Base-by-base conservation (phyloP, 2,888 invertebrate genomes). In the Cryptus armator region DNA sequence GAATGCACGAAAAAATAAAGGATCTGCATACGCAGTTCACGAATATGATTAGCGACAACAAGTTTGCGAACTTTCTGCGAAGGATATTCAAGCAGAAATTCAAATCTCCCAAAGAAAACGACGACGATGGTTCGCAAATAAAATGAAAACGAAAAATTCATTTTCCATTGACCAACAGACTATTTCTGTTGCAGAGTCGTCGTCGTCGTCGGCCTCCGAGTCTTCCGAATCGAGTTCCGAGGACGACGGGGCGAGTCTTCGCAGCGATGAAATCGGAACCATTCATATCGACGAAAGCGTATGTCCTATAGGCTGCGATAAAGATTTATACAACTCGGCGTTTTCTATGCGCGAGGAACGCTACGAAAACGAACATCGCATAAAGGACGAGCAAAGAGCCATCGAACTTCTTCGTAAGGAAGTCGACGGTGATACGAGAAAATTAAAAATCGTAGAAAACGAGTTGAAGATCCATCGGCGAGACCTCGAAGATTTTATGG, bases 21-120 rank as follows among this genome's bases (percentile, higher is more conserved):
- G 93, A 93, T 2, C 91, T 96, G 12, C 95, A 95, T 70, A 90
- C 94, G 0, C 94, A 95, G 72, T 97, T 97, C 90, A 94, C 95
- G 77, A 94, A 93, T 43, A 94, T 95, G 7, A 95, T 96, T 0
- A 95, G 95, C 59, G 96, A 97, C 76, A 97, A 97, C 90, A 97
- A 97, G 91, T 98, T 97, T 92, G 95, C 95, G 6, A 96, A 97
- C 89, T 98, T 98, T 91, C 93, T 98, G 59, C 95, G 96, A 24
- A 96, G 96, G 90, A 97, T 98, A 78, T 98, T 97, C 90, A 97
- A 96, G 91, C 98, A 97, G 92, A 97, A 97, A 90, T 97, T 96
- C 90, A 97, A 96, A 85, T 95, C 96, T 6, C 96, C 96, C 0
- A 97, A 96, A 90, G 95, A 96, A 90, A 94, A 94, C 4, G 94